Evolutionary conservation across 2,888 invertebrate species (phyloP).

Genomic region (Phasia obesa): DNA sequence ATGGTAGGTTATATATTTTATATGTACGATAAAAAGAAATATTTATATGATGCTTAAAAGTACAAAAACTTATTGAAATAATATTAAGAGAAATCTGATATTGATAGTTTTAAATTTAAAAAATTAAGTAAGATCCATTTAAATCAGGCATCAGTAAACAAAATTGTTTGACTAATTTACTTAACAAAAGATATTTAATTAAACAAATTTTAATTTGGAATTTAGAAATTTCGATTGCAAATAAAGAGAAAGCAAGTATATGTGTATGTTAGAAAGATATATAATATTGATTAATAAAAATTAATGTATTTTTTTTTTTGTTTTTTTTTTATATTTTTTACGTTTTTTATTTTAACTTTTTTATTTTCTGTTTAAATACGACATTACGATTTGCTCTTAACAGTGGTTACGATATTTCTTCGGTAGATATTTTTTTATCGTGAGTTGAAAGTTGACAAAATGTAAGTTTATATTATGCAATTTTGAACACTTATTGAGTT

Average conservation of each 20-base stretch:
- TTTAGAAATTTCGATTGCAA: constrained; percentile 48
- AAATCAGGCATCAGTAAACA: background rate
- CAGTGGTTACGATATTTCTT: constrained; percentile 75
- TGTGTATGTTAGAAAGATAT: constrained; percentile 60
- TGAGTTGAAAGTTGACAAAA: constrained; percentile 70
- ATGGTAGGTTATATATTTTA: background rate
- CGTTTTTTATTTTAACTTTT: constrained; percentile 70
- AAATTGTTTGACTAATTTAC: background rate
- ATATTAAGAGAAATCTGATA: background rate
- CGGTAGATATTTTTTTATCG: constrained; percentile 30
- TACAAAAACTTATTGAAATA: constrained; percentile 3
- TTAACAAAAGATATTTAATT: constrained; percentile 26
- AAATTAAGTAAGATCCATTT: background rate
- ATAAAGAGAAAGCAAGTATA: constrained; percentile 55
- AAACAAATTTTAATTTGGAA: constrained; percentile 15
- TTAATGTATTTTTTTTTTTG: constrained; percentile 56
- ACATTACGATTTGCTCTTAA: constrained; percentile 79
- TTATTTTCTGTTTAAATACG: constrained; percentile 74
- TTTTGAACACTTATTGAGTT: constrained; percentile 54
- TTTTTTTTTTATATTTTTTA: constrained; percentile 56
- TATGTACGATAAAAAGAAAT: constrained; percentile 26
- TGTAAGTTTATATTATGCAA: constrained; percentile 55
- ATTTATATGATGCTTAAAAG: constrained; percentile 18
- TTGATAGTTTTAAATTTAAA: constrained; percentile 16
- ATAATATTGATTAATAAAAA: constrained; percentile 65